Conservation (phyloP, 2,797 vertebrate species). For the Epinephelus malabaricus region DNA sequence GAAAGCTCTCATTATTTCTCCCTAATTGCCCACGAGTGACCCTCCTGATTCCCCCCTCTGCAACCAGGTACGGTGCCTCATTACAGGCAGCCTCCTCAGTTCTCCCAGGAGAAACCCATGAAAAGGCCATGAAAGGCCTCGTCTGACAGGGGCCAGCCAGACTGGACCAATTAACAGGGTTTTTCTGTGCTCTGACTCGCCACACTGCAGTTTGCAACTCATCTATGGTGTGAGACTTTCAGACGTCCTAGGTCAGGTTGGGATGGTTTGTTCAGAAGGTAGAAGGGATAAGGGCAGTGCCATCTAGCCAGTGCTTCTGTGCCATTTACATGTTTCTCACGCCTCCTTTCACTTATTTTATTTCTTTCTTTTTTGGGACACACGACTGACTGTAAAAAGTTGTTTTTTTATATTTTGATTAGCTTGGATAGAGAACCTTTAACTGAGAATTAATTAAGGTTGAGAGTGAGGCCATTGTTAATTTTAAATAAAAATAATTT, state of each 20-base stretch:
- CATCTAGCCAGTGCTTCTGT: slow-evolving; percentile 11
- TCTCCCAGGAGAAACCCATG: slow-evolving; percentile 81
- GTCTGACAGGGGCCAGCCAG: slow-evolving; percentile 83
- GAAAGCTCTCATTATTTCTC: slow-evolving; percentile 87
- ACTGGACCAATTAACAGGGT: slow-evolving; percentile 85
- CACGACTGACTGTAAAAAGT: slow-evolving; percentile 4
- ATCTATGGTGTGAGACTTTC: slow-evolving; percentile 61
- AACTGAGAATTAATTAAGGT: slow-evolving; percentile 45
- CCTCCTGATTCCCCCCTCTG: slow-evolving; percentile 81
- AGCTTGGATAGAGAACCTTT: slow-evolving; percentile 24
- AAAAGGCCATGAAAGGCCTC: slow-evolving; percentile 86
- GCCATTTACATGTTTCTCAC: slow-evolving; percentile 53
- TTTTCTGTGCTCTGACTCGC: slow-evolving; percentile 75
- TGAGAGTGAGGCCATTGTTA: not conserved
- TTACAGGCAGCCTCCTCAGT: slow-evolving; percentile 81
- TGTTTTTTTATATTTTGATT: slow-evolving; percentile 12
- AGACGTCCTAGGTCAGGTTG: slow-evolving; percentile 66
- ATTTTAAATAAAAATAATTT: slow-evolving; percentile 29
- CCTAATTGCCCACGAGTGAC: slow-evolving; percentile 88
- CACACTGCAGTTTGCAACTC: slow-evolving; percentile 77
- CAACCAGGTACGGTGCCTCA: slow-evolving; percentile 84
- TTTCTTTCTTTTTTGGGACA: not conserved
- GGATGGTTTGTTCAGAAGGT: slow-evolving; percentile 63
- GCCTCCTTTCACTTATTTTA: not conserved
- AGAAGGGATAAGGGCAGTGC: slow-evolving; percentile 41